A percentile compares a stretch with the other conserved stretches of the same genome.
Conservation (phyloP, 2,113 vertebrate species). For the Petroica traversi region DNA sequence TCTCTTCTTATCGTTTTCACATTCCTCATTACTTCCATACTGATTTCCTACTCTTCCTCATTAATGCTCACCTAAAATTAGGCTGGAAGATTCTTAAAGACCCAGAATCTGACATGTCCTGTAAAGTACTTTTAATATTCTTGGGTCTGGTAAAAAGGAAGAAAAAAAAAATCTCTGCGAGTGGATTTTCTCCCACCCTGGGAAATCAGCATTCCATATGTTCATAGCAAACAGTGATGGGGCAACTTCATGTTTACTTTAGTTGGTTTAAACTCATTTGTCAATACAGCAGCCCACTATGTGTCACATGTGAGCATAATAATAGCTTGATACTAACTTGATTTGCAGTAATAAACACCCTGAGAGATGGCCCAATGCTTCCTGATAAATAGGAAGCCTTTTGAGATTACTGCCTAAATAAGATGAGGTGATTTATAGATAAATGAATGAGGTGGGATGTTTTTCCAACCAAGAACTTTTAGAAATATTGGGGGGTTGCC, state of each 20-base stretch:
- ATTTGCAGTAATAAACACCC: slow-evolving; percentile 19
- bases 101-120: fast-evolving
- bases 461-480: neutral
- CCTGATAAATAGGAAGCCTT: slow-evolving; percentile 10
- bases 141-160: neutral
- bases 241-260: slow-evolving; percentile 30
- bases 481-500: neutral
- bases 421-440: neutral
- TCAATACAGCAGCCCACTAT: slow-evolving; percentile 31
- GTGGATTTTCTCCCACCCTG: neutral
- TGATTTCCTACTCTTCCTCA: neutral
- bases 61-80: neutral
- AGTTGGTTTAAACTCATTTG: slow-evolving; percentile 20
- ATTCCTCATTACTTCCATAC: neutral
- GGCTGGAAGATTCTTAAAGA: neutral
- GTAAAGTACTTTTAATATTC: neutral
- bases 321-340: slow-evolving; percentile 4
- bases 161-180: neutral
- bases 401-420: neutral
- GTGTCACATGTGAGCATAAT: slow-evolving; percentile 21
- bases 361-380: neutral
- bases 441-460: neutral
- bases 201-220: slow-evolving; percentile 4
- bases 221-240: slow-evolving; percentile 32
- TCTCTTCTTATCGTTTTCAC: neutral